phyloP scores from a whole-genome alignment of 2,113 vertebrate species.

The Leiothrix lutea region DNA sequence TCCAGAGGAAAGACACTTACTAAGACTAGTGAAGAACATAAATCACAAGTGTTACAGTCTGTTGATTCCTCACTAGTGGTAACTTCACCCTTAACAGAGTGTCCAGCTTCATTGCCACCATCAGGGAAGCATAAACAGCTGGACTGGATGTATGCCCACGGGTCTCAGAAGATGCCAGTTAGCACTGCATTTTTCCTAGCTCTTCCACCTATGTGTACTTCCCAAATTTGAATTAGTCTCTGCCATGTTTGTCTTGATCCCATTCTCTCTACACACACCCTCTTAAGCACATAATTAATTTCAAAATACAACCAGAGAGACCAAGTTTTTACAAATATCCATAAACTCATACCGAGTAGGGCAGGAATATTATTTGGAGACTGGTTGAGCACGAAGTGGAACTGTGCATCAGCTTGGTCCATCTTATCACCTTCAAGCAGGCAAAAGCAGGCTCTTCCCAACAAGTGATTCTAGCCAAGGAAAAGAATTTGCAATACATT shows the following conservation, averaged over 20 bases:
- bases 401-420: conserved; percentile 98
- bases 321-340: neutral
- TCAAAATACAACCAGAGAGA: neutral
- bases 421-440: conserved; percentile 99
- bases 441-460: conserved; percentile 98
- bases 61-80: neutral
- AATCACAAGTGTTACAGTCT: neutral
- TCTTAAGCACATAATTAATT: neutral
- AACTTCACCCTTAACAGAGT: neutral
- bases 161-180: neutral
- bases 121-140: neutral
- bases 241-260: neutral
- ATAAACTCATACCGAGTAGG: conserved; percentile 83
- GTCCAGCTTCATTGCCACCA: neutral
- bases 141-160: accelerated
- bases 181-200: neutral
- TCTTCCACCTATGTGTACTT: neutral
- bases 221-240: neutral
- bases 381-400: conserved; percentile 98
- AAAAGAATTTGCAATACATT: neutral
- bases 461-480: conserved; percentile 89
- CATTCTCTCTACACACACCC: neutral
- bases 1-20: neutral
- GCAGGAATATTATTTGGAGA: conserved; percentile 99
- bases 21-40: neutral